Conservation (phyloP, 2,113 vertebrate species). For the Dipodomys merriami region DNA sequence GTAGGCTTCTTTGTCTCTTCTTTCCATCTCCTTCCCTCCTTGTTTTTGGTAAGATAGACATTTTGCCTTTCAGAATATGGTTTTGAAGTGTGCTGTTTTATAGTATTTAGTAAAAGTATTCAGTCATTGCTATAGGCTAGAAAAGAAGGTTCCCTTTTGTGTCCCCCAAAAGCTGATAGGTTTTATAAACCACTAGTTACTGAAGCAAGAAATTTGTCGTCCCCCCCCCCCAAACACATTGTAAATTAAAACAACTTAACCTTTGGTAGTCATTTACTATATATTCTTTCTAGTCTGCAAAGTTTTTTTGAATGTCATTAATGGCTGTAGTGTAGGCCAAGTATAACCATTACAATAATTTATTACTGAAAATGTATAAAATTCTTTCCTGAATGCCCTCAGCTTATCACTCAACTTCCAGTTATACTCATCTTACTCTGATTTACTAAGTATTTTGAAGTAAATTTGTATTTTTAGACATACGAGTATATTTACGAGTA, state of each 20-base stretch:
- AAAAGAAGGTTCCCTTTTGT: neutral
- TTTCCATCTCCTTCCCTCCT: too few species aligned
- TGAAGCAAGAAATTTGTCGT: conserved; percentile 41
- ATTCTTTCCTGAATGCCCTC: neutral
- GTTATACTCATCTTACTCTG: neutral
- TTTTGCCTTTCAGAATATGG: conserved; percentile 7
- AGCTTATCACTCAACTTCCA: neutral
- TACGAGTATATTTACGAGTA: too few species aligned
- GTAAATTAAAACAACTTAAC: conserved; percentile 5
- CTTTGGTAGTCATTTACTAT: neutral
- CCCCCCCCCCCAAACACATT: conserved; percentile 10
- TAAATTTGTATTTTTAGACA: neutral
- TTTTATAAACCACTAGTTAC: conserved; percentile 8
- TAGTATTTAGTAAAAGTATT: conserved; percentile 51
- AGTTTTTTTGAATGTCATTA: conserved; percentile 7
- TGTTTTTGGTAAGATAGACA: neutral
- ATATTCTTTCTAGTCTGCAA: neutral
- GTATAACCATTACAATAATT: neutral
- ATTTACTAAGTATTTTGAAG: conserved; percentile 18
- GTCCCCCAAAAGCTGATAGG: neutral
- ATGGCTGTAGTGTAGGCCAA: conserved; percentile 25
- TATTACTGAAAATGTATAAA: conserved; percentile 8
- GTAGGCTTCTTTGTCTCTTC: conserved; percentile 79
- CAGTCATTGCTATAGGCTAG: neutral
- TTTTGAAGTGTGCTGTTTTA: conserved; percentile 40